Percentiles rank a stretch among this genome's conserved stretches.
These are phyloP conservation scores for Acronicta leporina DNA, from an alignment of 2,888 invertebrate species.

Conservation along the genomic window DNA sequence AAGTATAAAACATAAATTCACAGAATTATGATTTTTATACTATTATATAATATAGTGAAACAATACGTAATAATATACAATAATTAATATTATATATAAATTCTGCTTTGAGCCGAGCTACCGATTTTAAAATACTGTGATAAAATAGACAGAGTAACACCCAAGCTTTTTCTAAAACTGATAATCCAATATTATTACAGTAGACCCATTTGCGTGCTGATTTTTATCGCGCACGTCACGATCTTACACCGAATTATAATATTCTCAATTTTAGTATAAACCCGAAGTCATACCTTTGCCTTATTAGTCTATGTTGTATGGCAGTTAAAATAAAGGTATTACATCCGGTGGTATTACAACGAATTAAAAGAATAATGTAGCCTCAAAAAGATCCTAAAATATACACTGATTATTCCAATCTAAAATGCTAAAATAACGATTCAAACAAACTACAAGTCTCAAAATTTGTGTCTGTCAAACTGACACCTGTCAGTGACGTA, in stretches of 20 bases:
- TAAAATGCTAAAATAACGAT: conserved; percentile 56
- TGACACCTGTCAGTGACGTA: conserved; percentile 42
- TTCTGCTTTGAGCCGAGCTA: conserved; percentile 50
- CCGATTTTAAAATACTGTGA: conserved; percentile 47
- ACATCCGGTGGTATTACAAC: conserved; percentile 57
- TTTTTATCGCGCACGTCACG: conserved; percentile 4
- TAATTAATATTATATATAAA: conserved; percentile 43
- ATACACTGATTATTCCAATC: conserved; percentile 59
- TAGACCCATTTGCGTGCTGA: conserved; percentile 14
- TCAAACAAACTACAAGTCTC: conserved; percentile 55
- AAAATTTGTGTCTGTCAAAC: conserved; percentile 50
- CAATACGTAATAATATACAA: conserved; percentile 38
- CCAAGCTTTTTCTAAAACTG: conserved; percentile 43
- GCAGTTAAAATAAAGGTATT: conserved; percentile 57
- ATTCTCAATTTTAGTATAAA: conserved; percentile 45
- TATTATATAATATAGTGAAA: conserved; percentile 31
- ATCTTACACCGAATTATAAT: conserved; percentile 11
- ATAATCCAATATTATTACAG: conserved; percentile 21
- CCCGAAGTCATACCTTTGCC: conserved; percentile 47
- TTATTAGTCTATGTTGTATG: conserved; percentile 51
- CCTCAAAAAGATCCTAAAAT: conserved; percentile 65
- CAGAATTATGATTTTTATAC: conserved; percentile 51
- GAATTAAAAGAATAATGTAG: conserved; percentile 58
- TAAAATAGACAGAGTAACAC: conserved; percentile 35
- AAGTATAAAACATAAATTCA: conserved; percentile 55